Base-by-base conservation (phyloP, 2,797 vertebrate genomes). In the Thamnophis elegans region DNA sequence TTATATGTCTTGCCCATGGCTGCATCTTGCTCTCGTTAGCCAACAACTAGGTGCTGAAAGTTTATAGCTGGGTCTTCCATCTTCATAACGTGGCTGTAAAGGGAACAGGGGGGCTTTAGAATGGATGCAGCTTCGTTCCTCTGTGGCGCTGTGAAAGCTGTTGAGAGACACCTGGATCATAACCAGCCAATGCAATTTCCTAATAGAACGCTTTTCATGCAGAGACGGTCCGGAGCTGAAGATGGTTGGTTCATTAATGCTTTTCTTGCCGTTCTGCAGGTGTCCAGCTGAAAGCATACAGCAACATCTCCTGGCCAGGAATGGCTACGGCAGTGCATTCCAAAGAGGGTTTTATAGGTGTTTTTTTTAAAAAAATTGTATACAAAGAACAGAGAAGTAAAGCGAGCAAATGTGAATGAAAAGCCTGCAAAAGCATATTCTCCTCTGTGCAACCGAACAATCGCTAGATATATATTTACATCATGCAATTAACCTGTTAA, bases 281-380 rank as follows among this genome's bases (percentile, higher is more conserved):
- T 92, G 89, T 93, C 95, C 95, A 94, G 93, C 94, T 97, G 94
- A 96, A 97, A 94, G 95, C 95, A 97, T 36, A 59, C 14, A 97
- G 96, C 96, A 96, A 55, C 97, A 96, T 95, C 97, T 97, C 95
- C 96, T 97, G 97, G 97, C 95, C 68, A 82, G 1, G 5, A 73
- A 26, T 90, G 87, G 96, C 91, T 95, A 97, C 82, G 95, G 93
- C 96, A 97, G 88, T 68, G 91, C 60, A 14, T n/a, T 4, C 90
- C 54, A 62, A 89, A 11, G 82, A 92, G 5, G 16, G 51, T 20
- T 0, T 0, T 36, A 56, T 60, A n/a, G 16, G 7, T n/a, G 8
- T 73, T 73, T 18, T 73, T 18, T 5, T 22, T 10, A 22, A n/a
- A n/a, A n/a, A 42, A 42, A 78, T 42, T 22, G 20, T 78, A 11